These are phyloP conservation scores for Oppia nitens DNA, from an alignment of 1,140 invertebrate genomes.

Conservation along the genomic window DNA sequence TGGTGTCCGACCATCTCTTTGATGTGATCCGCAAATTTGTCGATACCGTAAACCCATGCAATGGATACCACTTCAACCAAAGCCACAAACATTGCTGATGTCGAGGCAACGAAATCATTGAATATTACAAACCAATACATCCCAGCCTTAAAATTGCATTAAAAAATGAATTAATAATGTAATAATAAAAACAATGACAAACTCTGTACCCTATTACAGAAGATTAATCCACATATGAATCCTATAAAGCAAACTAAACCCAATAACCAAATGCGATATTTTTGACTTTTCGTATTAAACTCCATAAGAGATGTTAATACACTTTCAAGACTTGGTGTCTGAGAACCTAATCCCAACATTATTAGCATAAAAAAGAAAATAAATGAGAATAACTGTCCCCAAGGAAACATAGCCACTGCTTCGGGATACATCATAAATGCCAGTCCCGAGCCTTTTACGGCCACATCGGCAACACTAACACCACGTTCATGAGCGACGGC, in stretches of 20 bases:
- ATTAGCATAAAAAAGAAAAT: constrained; percentile 97
- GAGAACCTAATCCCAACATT: constrained; percentile 74
- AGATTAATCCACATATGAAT: constrained; percentile 73
- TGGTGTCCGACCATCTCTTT: constrained; percentile 42
- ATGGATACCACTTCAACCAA: constrained; percentile 29
- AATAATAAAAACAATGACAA: neutral
- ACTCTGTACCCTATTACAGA: constrained; percentile 75
- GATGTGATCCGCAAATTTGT: constrained; percentile 49
- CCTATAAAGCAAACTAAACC: constrained; percentile 74
- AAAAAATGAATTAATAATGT: neutral
- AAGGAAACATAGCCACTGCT: constrained; percentile 85
- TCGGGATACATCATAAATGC: constrained; percentile 95
- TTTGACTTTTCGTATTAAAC: constrained; percentile 75
- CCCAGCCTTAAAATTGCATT: constrained; percentile 51
- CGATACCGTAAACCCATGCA: constrained; percentile 30
- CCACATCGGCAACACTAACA: no score
- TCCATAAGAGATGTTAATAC: constrained; percentile 91
- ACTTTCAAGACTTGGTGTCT: constrained; percentile 98
- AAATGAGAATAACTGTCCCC: constrained; percentile 87
- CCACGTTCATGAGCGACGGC: no score
- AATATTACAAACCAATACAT: constrained; percentile 99
- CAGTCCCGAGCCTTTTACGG: constrained; percentile 36
- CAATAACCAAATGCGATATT: constrained; percentile 80
- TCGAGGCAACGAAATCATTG: constrained; percentile 95
- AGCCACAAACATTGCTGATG: constrained; percentile 62